phyloP scores from a whole-genome alignment of 2,888 invertebrate species.

The Choristoneura rosaceana region DNA sequence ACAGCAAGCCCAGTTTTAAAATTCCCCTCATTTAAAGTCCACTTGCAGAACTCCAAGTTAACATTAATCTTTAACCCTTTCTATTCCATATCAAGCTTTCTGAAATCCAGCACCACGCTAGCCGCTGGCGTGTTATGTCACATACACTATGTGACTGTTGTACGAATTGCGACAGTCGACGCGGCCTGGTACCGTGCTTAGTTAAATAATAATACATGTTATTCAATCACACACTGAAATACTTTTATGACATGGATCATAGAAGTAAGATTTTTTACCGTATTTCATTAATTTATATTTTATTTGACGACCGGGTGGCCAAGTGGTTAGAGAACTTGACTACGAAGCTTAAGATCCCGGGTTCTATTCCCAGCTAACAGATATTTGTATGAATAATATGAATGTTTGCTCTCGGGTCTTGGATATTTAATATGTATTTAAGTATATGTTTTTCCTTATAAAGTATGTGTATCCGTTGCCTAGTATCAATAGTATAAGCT shows the following conservation, averaged over 20 bases:
- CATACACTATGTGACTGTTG: constrained; percentile 65
- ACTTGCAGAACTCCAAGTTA: constrained; percentile 9
- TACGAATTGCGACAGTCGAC: constrained; percentile 66
- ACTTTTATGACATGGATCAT: not conserved
- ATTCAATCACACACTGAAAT: constrained; percentile 46
- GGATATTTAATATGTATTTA: too few species aligned
- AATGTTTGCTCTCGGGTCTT: too few species aligned
- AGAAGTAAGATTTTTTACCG: not conserved
- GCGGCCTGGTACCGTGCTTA: constrained; percentile 51
- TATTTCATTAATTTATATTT: too few species aligned
- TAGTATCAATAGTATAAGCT: too few species aligned
- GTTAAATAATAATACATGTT: constrained; percentile 47
- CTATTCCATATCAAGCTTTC: constrained; percentile 49
- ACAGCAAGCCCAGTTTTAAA: constrained; percentile 34
- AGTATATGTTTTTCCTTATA: too few species aligned
- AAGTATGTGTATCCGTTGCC: too few species aligned
- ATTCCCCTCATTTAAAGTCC: constrained; percentile 21
- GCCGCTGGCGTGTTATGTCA: constrained; percentile 65
- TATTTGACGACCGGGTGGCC: too few species aligned
- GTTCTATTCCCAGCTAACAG: too few species aligned
- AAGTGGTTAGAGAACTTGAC: too few species aligned
- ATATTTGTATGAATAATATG: too few species aligned
- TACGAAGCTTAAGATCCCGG: too few species aligned
- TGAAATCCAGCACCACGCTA: constrained; percentile 52
- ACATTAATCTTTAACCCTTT: constrained; percentile 31